A percentile compares a stretch with the other conserved stretches of the same genome.
These are phyloP conservation scores for Siniperca obscura DNA, from an alignment of 2,797 vertebrate genomes.

Conservation along the genomic window DNA sequence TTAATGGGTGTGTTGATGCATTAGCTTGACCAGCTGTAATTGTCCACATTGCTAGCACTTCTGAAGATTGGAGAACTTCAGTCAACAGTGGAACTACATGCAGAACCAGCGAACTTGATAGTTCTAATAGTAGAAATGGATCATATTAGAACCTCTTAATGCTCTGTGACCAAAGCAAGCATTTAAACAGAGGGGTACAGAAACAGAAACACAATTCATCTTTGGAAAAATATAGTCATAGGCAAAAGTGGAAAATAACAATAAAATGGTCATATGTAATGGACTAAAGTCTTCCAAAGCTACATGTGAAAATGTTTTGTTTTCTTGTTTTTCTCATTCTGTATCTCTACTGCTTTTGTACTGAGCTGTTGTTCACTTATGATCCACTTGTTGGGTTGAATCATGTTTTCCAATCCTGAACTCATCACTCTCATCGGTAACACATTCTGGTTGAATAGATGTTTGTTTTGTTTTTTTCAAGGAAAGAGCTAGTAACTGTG, in stretches of 20 bases:
- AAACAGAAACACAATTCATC: not conserved
- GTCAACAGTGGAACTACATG: not conserved
- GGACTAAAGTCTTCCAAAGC: not conserved
- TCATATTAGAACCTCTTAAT: not conserved
- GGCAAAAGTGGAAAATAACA: not conserved
- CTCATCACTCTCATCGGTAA: not conserved
- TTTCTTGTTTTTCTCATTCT: not conserved
- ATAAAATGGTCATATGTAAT: not conserved
- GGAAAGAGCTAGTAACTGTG: not conserved
- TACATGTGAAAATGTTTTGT: not conserved
- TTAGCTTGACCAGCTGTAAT: conserved; percentile 3
- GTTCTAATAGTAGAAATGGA: not conserved
- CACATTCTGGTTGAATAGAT: not conserved
- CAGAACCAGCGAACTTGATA: no score
- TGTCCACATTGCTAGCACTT: not conserved
- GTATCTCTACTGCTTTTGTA: not conserved
- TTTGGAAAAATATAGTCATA: not conserved
- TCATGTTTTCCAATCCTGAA: conserved; percentile 8
- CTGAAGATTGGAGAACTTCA: not conserved
- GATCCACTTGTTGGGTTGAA: conserved; percentile 6
- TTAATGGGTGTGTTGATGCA: not conserved
- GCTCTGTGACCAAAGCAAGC: conserved; percentile 6
- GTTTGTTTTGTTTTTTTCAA: conserved; percentile 8
- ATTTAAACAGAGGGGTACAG: not conserved
- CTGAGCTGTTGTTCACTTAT: conserved; percentile 5